These are phyloP conservation scores for Sceloporus tristichus DNA, from an alignment of 2,113 vertebrate species.

Conservation along the genomic window DNA sequence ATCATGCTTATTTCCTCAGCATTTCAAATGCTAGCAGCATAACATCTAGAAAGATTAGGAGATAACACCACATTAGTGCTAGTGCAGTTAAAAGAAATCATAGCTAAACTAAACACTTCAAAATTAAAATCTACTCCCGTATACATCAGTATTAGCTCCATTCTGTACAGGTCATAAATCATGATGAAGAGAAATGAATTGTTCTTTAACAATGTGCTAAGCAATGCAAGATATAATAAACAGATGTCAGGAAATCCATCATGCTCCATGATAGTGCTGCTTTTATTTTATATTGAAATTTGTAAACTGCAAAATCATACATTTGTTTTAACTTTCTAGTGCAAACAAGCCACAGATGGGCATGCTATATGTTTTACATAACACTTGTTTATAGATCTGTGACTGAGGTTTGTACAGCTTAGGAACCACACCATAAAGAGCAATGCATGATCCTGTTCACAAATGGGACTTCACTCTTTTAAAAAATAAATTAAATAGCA, in stretches of 20 bases:
- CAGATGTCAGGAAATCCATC: conserved; percentile 56
- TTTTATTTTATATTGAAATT: conserved; percentile 31
- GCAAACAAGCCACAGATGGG: not conserved
- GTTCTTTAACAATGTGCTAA: conserved; percentile 24
- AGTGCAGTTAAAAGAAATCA: not conserved
- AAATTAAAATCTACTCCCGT: conserved; percentile 22
- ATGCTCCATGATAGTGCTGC: conserved; percentile 32
- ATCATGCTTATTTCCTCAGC: not conserved
- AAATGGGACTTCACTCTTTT: not conserved
- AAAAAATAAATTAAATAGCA: not conserved
- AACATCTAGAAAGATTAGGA: not conserved
- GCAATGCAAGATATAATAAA: conserved; percentile 19
- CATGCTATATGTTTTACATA: not conserved
- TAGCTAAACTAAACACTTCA: not conserved
- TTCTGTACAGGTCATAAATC: not conserved
- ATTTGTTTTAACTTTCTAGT: conserved; percentile 44
- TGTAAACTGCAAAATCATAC: conserved; percentile 2
- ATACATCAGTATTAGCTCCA: not conserved
- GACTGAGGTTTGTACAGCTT: not conserved
- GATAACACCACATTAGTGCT: conserved; percentile 3
- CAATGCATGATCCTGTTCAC: not conserved
- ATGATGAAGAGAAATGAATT: not conserved
- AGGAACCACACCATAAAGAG: not conserved
- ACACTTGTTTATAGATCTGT: not conserved
- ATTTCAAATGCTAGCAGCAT: not conserved